phyloP scores from a whole-genome alignment of 2,888 invertebrate genomes.

The Mythimna vitellina region DNA sequence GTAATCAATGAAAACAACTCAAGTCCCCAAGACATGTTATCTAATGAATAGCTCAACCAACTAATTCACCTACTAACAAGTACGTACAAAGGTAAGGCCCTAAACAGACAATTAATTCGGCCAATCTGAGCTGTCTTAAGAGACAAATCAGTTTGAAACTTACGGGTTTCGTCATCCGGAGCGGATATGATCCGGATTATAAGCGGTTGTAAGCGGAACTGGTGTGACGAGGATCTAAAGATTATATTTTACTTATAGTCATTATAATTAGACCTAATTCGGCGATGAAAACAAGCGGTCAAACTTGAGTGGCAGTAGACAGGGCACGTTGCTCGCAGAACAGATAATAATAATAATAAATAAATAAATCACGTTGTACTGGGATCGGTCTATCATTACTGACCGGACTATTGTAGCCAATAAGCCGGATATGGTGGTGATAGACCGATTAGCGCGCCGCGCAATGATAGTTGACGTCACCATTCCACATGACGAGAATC shows the following conservation, averaged over 20 bases:
- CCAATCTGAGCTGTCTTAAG: slow-evolving; percentile 46
- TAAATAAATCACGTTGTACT: too few species aligned
- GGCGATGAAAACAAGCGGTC: background rate
- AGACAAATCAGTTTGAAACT: slow-evolving; percentile 62
- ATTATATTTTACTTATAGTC: slow-evolving; percentile 22
- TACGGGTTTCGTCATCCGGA: slow-evolving; percentile 42
- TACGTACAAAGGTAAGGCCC: slow-evolving; percentile 8
- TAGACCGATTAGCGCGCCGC: too few species aligned
- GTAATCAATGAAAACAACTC: background rate
- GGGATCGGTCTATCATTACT: too few species aligned
- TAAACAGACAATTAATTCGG: slow-evolving; percentile 50
- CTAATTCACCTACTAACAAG: background rate
- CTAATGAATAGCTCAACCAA: background rate
- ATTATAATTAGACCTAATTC: background rate
- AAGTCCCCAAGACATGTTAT: background rate
- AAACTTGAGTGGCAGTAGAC: too few species aligned
- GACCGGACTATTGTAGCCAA: too few species aligned
- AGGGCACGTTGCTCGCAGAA: too few species aligned
- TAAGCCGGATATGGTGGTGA: too few species aligned
- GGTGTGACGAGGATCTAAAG: slow-evolving; percentile 31
- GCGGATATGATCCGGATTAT: slow-evolving; percentile 60
- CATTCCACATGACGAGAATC: too few species aligned
- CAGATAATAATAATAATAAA: too few species aligned
- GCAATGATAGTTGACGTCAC: too few species aligned
- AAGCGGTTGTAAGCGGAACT: slow-evolving; percentile 35